Percentiles rank a stretch among this genome's conserved stretches.
phyloP scores from a whole-genome alignment of 2,888 invertebrate genomes.

The Parnassius orleans region DNA sequence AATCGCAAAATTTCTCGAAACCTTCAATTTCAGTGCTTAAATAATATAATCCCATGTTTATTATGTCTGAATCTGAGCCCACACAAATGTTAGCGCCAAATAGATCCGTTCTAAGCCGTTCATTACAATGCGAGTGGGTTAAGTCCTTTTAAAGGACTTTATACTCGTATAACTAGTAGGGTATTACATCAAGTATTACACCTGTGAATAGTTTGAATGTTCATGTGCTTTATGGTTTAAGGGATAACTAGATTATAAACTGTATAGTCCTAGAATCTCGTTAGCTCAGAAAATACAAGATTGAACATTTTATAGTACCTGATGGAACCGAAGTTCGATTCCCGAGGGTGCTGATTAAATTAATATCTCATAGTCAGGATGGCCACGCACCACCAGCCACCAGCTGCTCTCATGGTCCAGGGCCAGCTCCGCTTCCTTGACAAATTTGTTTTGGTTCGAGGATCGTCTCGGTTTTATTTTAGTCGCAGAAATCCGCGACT shows the following conservation, averaged over 20 bases:
- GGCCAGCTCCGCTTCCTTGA: too few species aligned
- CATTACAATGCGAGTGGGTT: constrained; percentile 20
- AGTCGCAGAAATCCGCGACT: too few species aligned
- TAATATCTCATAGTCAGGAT: too few species aligned
- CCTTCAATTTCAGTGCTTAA: constrained; percentile 17
- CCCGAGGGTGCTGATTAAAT: too few species aligned
- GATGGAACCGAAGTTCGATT: too few species aligned
- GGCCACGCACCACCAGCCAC: too few species aligned
- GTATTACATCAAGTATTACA: constrained; percentile 19
- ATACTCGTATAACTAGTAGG: constrained; percentile 11
- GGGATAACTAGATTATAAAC: constrained; percentile 15
- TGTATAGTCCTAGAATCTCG: neutral
- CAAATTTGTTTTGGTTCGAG: too few species aligned
- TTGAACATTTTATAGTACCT: too few species aligned
- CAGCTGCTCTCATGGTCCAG: too few species aligned
- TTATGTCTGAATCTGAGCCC: constrained; percentile 12
- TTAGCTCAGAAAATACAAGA: too few species aligned
- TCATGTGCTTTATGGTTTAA: constrained; percentile 5
- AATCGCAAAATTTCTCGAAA: constrained; percentile 20
- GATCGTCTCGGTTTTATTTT: too few species aligned
- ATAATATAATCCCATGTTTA: constrained; percentile 15
- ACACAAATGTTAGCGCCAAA: constrained; percentile 16
- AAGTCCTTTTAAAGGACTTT: constrained; percentile 13
- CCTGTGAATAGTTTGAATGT: constrained; percentile 21
- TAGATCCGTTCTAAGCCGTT: constrained; percentile 7